Evolutionary conservation across 2,113 vertebrate species (phyloP), one percentile per base, ranked within the genome.

Genomic region (Galeopterus variegatus): DNA sequence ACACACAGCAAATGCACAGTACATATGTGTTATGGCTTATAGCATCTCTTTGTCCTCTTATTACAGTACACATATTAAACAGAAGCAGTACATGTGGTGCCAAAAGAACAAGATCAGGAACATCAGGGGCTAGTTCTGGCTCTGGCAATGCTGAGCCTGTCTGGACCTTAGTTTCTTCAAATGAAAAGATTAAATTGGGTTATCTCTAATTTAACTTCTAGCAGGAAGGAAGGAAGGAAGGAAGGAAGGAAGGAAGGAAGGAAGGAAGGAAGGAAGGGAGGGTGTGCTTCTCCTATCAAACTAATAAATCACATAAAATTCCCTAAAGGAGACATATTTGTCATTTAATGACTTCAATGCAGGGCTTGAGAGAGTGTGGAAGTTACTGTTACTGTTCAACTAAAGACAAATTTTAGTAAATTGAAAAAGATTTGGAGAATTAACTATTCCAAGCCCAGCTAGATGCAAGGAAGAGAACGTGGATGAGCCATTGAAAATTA

Each of bases 401-500:
- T 54, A 64, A 90, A 88, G 56, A 31, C 12, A 24, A 56, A 76
- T 33, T 52, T 69, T 6, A n/a, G 31, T 83, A 33, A 83, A 54
- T 3, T 64, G 45, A 64, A 72, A 90, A 90, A 23, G 28, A 62
- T 86, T 84, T 84, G 48, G n/a, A 81, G 33, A 91, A 94, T 70
- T 8, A 85, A 84, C 65, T 52, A 90, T 90, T 56, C 72, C 9
- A 50, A n/a, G 45, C 12, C 65, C 56, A 56, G 28, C 2, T 67
- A 62, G 65, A 73, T 28, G 31, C 56, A 90, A 87, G 73, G 36
- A 73, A 80, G 58, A 92, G n/a, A 88, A 88, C 89, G 28, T 52
- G 50, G 17, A 50, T 28, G 41, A 96, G 48, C 81, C 83, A 81
- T 28, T 83, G 28, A 94, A 98, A 98, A 89, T 76, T 50, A 96